These are phyloP conservation scores for Medauroidea extradentata DNA, from an alignment of 1,140 invertebrate species.

Conservation along the genomic window DNA sequence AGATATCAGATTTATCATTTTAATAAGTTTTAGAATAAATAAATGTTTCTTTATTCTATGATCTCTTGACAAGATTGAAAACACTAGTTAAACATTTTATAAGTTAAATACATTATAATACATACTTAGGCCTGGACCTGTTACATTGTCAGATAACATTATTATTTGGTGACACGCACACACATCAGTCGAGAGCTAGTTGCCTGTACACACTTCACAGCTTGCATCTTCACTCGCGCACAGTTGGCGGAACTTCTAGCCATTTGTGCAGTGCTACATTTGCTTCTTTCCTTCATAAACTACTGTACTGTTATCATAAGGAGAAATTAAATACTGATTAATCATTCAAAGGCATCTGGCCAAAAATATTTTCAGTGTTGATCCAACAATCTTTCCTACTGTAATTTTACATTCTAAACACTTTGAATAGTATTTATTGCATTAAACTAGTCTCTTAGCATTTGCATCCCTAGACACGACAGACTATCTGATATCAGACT, in stretches of 20 bases:
- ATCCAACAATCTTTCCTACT: too few relatives aligned
- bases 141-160: constrained; percentile 28
- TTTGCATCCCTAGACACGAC: constrained; percentile 9
- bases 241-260: too few relatives aligned
- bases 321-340: not conserved
- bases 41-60: constrained; percentile 10
- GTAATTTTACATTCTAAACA: not conserved
- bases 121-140: constrained; percentile 33
- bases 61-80: constrained; percentile 1
- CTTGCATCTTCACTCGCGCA: not conserved
- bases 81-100: constrained; percentile 14
- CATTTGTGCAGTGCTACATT: too few relatives aligned
- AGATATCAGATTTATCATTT: constrained; percentile 13
- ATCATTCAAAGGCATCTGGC: not conserved
- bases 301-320: too few relatives aligned
- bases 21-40: constrained; percentile 11
- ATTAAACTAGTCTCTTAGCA: constrained; percentile 16
- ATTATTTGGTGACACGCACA: constrained; percentile 24
- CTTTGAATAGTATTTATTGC: constrained; percentile 9
- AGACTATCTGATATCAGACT: constrained; percentile 1
- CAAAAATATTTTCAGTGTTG: not conserved
- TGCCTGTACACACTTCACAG: constrained; percentile 13
- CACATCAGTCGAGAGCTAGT: constrained; percentile 32
- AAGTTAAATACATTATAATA: constrained; percentile 25
- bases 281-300: too few relatives aligned